Base-by-base conservation (phyloP, 2,888 invertebrate genomes). In the Drosophila anomelani region DNA sequence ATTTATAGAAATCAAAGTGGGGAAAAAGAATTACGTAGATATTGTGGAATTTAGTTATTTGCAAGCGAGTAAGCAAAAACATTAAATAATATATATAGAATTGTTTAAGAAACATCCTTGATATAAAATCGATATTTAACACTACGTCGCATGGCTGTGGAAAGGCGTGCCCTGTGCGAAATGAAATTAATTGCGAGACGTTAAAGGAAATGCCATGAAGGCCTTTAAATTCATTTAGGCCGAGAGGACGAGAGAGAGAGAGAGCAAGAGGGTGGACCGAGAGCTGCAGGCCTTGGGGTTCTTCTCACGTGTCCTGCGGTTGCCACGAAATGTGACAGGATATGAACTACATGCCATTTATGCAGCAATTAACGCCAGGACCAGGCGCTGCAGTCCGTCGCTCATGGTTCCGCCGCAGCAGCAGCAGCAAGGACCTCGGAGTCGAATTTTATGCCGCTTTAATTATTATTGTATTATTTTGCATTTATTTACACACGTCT, bases 391-490 rank as follows among this genome's bases (percentile, higher is more conserved):
- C 74, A 69, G 76, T 56, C 60, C 51, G 29, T 20, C 12, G 47
- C 36, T 47, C 64, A 46, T 8, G 53, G 73, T 32, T n/a, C 53
- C 10, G 44, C 44, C 6, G 43, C 44, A 17, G 41, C 17, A 6
- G 41, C 29, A 17, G 41, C 17, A 6, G 41, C 29, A 2, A 39
- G 46, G 34, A 44, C 62, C 23, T 47, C 63, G n/a, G 20, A 53
- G 43, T 55, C 43, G 69, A 56, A 75, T 75, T 85, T 77, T 64
- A 70, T 75, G 66, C 76, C 61, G 75, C 77, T 80, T 88, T 80
- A 80, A 85, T 80, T 77, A 88, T 83, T 85, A 88, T 85, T 88
- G 77, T 80, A 83, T 86, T 85, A 85, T 80, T 85, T 88, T 88
- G 74, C 88, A 85, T 83, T 88, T 85, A 83, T 84, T 87, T 78